A percentile compares a stretch with the other conserved stretches of the same genome.
These are phyloP conservation scores for Mythimna pallens DNA, from an alignment of 2,888 invertebrate species.

Conservation along the genomic window DNA sequence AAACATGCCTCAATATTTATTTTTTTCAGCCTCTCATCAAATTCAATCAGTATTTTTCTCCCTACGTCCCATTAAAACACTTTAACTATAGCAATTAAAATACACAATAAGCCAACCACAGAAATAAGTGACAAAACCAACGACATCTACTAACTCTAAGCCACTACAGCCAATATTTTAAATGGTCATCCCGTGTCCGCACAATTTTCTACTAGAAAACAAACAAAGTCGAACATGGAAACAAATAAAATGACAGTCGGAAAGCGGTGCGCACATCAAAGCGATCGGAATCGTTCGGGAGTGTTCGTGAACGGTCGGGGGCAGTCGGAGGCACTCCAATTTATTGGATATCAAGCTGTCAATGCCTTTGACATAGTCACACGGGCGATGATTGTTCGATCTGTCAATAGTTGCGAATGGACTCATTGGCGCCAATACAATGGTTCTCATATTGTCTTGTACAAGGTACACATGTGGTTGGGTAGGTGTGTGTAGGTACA, in stretches of 20 bases:
- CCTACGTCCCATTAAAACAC: neutral
- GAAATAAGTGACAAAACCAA: neutral
- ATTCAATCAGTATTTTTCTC: neutral
- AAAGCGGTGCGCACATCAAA: constrained; percentile 56
- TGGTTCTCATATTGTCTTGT: constrained; percentile 33
- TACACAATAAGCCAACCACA: too few species aligned
- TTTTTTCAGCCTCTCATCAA: neutral
- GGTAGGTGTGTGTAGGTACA: neutral
- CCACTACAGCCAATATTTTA: constrained; percentile 46
- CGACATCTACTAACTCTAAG: neutral
- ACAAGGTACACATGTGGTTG: constrained; percentile 9
- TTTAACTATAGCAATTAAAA: neutral
- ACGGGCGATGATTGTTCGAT: constrained; percentile 65
- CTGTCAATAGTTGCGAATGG: constrained; percentile 64
- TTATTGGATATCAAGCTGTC: constrained; percentile 76
- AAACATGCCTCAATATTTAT: neutral
- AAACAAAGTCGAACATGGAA: constrained; percentile 46
- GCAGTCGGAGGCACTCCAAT: constrained; percentile 66
- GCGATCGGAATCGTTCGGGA: constrained; percentile 55
- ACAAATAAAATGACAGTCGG: constrained; percentile 64
- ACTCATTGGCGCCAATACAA: constrained; percentile 47
- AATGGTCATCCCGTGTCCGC: constrained; percentile 44
- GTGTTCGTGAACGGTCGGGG: constrained; percentile 31
- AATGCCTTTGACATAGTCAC: constrained; percentile 70
- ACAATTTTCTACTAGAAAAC: constrained; percentile 49